Base-by-base conservation (phyloP, 2,113 vertebrate genomes). In the Andinoacara biseriatus region DNA sequence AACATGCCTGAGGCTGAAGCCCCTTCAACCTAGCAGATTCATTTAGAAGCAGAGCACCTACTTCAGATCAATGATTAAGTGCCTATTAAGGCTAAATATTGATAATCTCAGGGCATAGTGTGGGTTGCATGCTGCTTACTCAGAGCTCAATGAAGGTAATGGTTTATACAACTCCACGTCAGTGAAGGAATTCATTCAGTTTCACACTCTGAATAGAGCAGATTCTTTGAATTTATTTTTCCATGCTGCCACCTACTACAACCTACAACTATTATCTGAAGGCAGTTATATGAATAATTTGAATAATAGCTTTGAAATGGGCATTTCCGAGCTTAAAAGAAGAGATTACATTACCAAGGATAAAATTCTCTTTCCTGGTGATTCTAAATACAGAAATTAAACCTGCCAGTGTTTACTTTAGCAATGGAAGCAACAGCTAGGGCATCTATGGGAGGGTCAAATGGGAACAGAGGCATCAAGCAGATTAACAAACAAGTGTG, bases 51-150 rank as follows among this genome's bases (percentile, higher is more conserved):
- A 33, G 74, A 77, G 79, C 58, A 20, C 15, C 77, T 35, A 57
- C 76, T 89, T 77, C 33, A 81, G 18, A 87, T 81, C 62, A 72
- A 40, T 76, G 67, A 67, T 58, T 58, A 24, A 24, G 76, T 15
- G 6, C 81, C 83, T 78, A 62, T 83, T 77, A 62, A 54, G 29
- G 75, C 46, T 18, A 59, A 67, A 72, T 76, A 61, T 35, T 52
- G 46, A 67, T 69, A 17, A 82, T 69, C n/a, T 76, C 38, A 20
- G 26, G 69, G 35, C 22, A 63, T 2, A 4, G 65, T 31, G 79
- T 40, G 75, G 60, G 81, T 75, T n/a, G 62, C 13, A 22, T 29
- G 2, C 33, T 59, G 58, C 67, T 76, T 67, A 80, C 63, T 80
- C 81, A 81, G 14, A 72, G 26, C 22, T 26, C 22, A 31, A 56